phyloP scores from a whole-genome alignment of 1,140 invertebrate species.

The Brachystomella parvula region DNA sequence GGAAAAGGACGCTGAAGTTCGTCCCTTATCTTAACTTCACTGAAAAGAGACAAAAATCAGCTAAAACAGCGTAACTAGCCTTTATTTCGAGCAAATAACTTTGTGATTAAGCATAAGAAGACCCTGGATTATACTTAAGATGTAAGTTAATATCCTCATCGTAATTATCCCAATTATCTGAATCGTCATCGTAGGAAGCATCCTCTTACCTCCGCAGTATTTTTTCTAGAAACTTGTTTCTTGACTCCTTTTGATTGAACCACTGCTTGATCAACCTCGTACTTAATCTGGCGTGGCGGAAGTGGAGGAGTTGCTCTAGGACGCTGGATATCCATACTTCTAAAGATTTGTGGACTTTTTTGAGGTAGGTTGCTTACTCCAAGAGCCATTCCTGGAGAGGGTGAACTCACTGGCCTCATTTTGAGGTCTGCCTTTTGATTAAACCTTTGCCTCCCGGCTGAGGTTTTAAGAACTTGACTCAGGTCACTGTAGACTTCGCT shows the following conservation, averaged over 20 bases:
- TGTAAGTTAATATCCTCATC: slow-evolving; percentile 11
- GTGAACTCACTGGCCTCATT: not conserved
- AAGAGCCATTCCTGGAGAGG: not conserved
- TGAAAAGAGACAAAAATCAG: too few relatives aligned
- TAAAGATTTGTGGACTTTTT: not conserved
- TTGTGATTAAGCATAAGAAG: slow-evolving; percentile 25
- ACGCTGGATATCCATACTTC: not conserved
- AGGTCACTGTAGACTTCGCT: slow-evolving; percentile 33
- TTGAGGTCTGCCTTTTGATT: not conserved
- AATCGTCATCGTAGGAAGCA: slow-evolving; percentile 21
- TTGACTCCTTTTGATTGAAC: not conserved
- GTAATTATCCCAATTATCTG: slow-evolving; percentile 28
- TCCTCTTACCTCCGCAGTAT: not conserved
- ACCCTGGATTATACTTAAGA: slow-evolving; percentile 19
- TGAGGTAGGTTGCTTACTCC: not conserved
- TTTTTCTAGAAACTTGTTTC: too few relatives aligned
- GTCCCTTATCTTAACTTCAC: too few relatives aligned
- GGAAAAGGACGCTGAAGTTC: too few relatives aligned
- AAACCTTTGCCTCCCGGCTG: not conserved
- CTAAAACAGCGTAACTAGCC: too few relatives aligned
- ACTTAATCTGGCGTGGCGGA: slow-evolving; percentile 17
- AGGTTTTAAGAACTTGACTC: slow-evolving; percentile 4
- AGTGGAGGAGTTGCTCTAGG: slow-evolving; percentile 10
- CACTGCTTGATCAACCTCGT: not conserved
- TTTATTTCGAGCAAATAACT: too few relatives aligned